Evolutionary conservation across 1,140 invertebrate species (phyloP), one percentile per base, ranked within the genome.

Genomic region (Pseudachorutes palmiensis): DNA sequence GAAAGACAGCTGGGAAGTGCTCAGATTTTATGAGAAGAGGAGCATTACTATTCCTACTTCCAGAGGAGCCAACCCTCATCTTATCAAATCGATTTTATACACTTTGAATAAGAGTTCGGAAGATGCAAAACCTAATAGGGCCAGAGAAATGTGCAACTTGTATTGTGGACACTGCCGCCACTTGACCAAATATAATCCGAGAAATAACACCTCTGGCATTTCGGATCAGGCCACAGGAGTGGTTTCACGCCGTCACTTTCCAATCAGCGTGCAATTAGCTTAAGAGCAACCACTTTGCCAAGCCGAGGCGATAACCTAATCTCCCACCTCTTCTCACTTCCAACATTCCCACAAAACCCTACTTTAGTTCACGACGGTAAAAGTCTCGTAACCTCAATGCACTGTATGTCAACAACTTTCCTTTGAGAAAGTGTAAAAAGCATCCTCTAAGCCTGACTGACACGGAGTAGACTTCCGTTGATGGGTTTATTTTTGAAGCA

Each of bases 1-100:
- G 51, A 26, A 55, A 55, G 24, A 55, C 24, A 22, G 51, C 51
- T 9, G 51, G 51, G 51, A 55, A 45, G 36, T 45, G 36, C 36
- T 45, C 36, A 9, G 36, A 45, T 45, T 45, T 45, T 45, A 45
- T 19, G 36, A 45, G 36, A 9, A 45, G 36, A 45, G 9, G 19
- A 45, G 19, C 9, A 9, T 12, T 45, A 12, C 9, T 19, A 12
- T 45, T 45, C 36, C 36, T 19, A 45, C 36, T 45, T 45, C 36
- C 36, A 45, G 36, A 9, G 36, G 12, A 14, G 14, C 24, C 24
- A 14, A 24, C 36, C 36, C 36, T 9, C 36, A 19, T 45, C 36
- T 45, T 45, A 45, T 45, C 36, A 9, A 45, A 45, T 45, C 36
- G 36, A 45, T 45, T 45, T 45, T 19, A 45, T 45, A 45, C 9